These are phyloP conservation scores for Melopsittacus undulatus DNA, from an alignment of 2,797 vertebrate species.

Conservation along the genomic window DNA sequence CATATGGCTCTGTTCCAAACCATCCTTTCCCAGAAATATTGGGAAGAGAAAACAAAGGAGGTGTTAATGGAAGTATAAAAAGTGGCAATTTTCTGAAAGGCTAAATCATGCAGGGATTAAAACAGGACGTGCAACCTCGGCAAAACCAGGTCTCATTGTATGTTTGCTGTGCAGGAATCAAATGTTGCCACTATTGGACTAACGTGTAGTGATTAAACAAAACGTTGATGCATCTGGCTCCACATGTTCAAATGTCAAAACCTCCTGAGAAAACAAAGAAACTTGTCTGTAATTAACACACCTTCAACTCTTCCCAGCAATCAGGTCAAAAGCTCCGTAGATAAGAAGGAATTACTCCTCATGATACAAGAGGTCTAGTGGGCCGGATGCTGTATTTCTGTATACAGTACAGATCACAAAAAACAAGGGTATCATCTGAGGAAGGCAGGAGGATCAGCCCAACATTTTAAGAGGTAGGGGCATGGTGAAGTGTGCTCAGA, in stretches of 20 bases:
- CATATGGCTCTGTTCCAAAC: neutral
- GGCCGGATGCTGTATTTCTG: neutral
- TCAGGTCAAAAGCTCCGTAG: neutral
- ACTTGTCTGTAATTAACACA: neutral
- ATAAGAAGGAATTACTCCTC: neutral
- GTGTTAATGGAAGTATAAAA: neutral
- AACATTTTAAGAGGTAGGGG: neutral
- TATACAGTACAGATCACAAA: neutral
- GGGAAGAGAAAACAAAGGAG: neutral
- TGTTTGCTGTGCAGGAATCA: neutral
- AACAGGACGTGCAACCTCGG: neutral
- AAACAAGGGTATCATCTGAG: neutral
- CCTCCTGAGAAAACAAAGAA: neutral
- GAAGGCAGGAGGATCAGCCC: neutral
- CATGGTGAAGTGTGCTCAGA: neutral
- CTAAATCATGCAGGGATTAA: neutral
- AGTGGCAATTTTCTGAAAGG: neutral
- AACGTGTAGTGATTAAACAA: neutral
- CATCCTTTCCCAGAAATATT: neutral
- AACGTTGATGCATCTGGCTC: neutral
- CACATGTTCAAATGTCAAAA: rapidly evolving
- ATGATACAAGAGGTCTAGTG: neutral
- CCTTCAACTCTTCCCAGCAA: neutral
- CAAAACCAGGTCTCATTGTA: neutral
- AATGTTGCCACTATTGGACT: neutral